Evolutionary conservation across 1,140 invertebrate species (phyloP).

Genomic region (Danaus melanippus): DNA sequence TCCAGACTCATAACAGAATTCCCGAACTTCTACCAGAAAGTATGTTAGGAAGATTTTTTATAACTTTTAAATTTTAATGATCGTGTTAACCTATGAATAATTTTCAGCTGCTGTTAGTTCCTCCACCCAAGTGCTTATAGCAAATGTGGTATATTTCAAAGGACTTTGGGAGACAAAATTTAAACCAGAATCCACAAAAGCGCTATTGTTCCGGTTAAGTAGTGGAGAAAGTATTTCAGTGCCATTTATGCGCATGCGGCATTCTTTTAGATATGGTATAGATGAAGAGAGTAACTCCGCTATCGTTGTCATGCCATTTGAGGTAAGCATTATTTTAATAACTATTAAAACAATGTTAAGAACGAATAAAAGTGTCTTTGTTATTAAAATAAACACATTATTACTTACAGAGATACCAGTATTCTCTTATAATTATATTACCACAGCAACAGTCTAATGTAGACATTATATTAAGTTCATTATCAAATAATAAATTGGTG

Average conservation of each 20-base stretch:
- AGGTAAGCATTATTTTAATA: slow-evolving; percentile 57
- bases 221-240: slow-evolving; percentile 30
- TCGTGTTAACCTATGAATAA: slow-evolving; percentile 1
- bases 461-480: slow-evolving; percentile 39
- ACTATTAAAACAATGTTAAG: not conserved
- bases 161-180: slow-evolving; percentile 80
- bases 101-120: slow-evolving; percentile 64
- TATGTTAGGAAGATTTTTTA: slow-evolving; percentile 33
- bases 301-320: slow-evolving; percentile 77
- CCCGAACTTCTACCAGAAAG: slow-evolving; percentile 71
- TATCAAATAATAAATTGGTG: slow-evolving; percentile 68
- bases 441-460: slow-evolving; percentile 41
- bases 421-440: slow-evolving; percentile 48
- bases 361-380: too few relatives aligned
- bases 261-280: slow-evolving; percentile 35
- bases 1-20: slow-evolving; percentile 75
- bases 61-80: slow-evolving; percentile 42
- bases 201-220: slow-evolving; percentile 71
- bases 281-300: slow-evolving; percentile 35
- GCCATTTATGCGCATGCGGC: slow-evolving; percentile 47
- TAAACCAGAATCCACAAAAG: slow-evolving; percentile 67
- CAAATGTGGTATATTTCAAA: slow-evolving; percentile 85
- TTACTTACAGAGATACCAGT: slow-evolving; percentile 42
- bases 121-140: slow-evolving; percentile 75
- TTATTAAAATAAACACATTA: slow-evolving; percentile 6